Evolutionary conservation across 2,797 vertebrate genomes (phyloP).

Genomic region (Acanthurus lineatus): DNA sequence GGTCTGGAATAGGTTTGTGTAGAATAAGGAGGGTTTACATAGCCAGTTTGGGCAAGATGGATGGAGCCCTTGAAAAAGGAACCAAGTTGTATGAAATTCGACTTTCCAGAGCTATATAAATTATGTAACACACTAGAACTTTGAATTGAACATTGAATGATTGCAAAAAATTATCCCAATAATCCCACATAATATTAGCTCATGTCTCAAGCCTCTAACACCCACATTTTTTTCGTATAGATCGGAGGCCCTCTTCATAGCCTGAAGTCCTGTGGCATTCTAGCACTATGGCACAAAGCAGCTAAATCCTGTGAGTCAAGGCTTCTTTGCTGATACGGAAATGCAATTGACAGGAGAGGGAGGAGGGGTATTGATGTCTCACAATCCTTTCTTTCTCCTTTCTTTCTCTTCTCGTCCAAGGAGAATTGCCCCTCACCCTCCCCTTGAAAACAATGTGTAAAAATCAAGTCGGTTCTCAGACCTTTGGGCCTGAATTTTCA

Average conservation of each 20-base stretch:
- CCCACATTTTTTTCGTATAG: background rate
- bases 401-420: slow-evolving; percentile 37
- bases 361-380: slow-evolving; percentile 29
- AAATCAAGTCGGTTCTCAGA: slow-evolving; percentile 35
- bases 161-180: background rate
- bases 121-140: background rate
- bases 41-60: too few species aligned
- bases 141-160: background rate
- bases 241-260: slow-evolving; percentile 9
- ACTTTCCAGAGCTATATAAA: background rate
- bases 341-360: slow-evolving; percentile 31
- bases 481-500: slow-evolving; percentile 40
- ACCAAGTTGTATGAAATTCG: background rate
- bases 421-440: slow-evolving; percentile 45
- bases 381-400: slow-evolving; percentile 16
- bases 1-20: background rate
- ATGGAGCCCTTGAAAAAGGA: background rate
- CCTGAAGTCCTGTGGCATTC: slow-evolving; percentile 27
- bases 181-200: background rate
- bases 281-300: slow-evolving; percentile 45
- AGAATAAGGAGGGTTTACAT: too few species aligned
- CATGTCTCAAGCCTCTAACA: background rate
- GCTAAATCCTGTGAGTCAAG: slow-evolving; percentile 45
- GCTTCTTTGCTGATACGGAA: slow-evolving; percentile 47
- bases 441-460: slow-evolving; percentile 42